Percentiles rank a stretch among this genome's conserved stretches.
phyloP scores from a whole-genome alignment of 2,113 vertebrate genomes.

The Notothenia rossii region DNA sequence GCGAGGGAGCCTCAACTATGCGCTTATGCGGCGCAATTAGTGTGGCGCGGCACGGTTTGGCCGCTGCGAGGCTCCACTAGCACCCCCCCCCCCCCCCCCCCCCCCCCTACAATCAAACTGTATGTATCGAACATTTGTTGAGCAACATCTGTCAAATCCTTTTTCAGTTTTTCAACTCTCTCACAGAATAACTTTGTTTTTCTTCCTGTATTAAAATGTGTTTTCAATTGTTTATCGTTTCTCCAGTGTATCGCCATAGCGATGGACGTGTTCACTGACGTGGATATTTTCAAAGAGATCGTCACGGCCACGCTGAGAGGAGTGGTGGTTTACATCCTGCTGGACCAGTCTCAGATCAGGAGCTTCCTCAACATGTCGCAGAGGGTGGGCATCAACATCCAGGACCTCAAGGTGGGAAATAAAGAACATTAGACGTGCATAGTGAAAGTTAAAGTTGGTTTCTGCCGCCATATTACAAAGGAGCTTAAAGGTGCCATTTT shows the following conservation, averaged over 20 bases:
- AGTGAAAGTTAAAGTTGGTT: not conserved
- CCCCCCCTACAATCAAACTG: too few species aligned
- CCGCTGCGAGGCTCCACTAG: too few species aligned
- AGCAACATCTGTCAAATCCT: too few species aligned
- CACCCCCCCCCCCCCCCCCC: too few species aligned
- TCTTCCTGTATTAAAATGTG: not conserved
- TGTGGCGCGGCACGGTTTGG: too few species aligned
- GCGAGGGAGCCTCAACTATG: too few species aligned
- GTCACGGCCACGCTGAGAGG: slow-evolving; percentile 87
- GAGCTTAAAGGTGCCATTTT: not conserved
- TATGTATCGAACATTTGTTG: too few species aligned
- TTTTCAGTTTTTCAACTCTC: not conserved
- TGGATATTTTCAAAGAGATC: slow-evolving; percentile 93
- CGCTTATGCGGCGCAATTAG: too few species aligned
- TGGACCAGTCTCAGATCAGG: slow-evolving; percentile 88
- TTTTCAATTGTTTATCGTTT: slow-evolving; percentile 12
- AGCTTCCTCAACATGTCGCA: slow-evolving; percentile 91
- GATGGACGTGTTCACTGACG: slow-evolving; percentile 95
- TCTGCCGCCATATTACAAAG: not conserved
- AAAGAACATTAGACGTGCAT: not conserved
- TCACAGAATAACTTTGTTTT: not conserved
- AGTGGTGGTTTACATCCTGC: slow-evolving; percentile 90
- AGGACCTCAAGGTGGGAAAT: slow-evolving; percentile 89
- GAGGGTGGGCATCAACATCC: slow-evolving; percentile 87
- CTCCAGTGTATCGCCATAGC: slow-evolving; percentile 90